Evolutionary conservation across 1,140 invertebrate species (phyloP).

Genomic region (Drosophila tropicalis): DNA sequence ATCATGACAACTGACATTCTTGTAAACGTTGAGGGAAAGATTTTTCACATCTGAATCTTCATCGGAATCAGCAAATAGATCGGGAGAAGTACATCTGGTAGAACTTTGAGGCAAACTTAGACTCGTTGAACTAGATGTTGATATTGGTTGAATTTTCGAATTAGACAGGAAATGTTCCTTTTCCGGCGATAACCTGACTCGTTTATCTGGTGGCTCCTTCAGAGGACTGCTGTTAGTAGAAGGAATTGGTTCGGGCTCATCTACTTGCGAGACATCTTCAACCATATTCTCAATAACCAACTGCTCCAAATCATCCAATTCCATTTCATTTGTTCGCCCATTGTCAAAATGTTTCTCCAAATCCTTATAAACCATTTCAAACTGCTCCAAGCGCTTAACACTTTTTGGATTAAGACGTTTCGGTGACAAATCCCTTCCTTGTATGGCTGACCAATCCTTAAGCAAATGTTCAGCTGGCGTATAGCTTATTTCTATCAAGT

Average conservation of each 20-base stretch:
- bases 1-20: conserved; percentile 32
- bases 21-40: conserved; percentile 53
- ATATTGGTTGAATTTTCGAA: conserved; percentile 13
- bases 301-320: conserved; percentile 55
- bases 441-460: conserved; percentile 65
- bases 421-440: conserved; percentile 68
- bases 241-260: background rate
- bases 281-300: conserved; percentile 58
- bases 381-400: conserved; percentile 16
- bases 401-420: conserved; percentile 12
- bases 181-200: conserved; percentile 10
- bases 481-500: conserved; percentile 51
- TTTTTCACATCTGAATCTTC: conserved; percentile 41
- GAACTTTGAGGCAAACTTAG: conserved; percentile 30
- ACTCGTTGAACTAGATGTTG: background rate
- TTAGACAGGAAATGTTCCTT: conserved; percentile 17
- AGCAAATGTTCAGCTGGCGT: conserved; percentile 60
- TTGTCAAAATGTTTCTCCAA: conserved; percentile 51
- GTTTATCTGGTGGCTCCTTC: conserved; percentile 60
- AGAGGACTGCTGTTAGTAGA: conserved; percentile 36
- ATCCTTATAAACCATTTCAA: conserved; percentile 45
- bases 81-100: conserved; percentile 63
- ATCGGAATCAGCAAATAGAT: conserved; percentile 76
- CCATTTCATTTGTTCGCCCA: conserved; percentile 5
- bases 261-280: conserved; percentile 30